Evolutionary conservation across 2,888 invertebrate species (phyloP), one percentile per base, ranked within the genome.

Genomic region (Rosalia funebris): DNA sequence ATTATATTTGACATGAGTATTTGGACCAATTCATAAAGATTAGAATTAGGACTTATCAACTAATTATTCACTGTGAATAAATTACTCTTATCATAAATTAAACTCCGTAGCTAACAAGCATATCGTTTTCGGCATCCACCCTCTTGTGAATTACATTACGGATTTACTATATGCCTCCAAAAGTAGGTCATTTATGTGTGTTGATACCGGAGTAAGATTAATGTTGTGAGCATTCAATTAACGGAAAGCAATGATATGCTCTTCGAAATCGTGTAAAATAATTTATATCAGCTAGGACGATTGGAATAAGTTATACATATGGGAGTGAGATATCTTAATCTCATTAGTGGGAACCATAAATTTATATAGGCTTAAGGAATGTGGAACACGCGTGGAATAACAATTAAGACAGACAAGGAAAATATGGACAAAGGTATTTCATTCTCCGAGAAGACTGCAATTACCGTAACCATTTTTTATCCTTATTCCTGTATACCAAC

Each of bases 351-450:
- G 7, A 25, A 44, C 19, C 19, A 44, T 44, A 44, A 44, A 44
- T 44, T 25, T 44, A 44, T 44, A 44, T 12, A 4, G 11, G 17
- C n/a, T 9, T 25, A 25, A 19, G 44, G 25, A 25, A 44, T 25
- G 44, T 44, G 44, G 44, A 5, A 44, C 44, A 44, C n/a, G 25
- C 44, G 25, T 44, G 25, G 44, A 44, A 44, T 44, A 44, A 44
- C 14, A 44, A 44, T 44, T 12, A 12, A 11, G 7, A 12, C n/a
- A 19, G n/a, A 7, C 17, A 25, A 44, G 19, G 39, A 44, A 12
- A 44, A 44, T 44, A 44, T 44, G 19, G 20, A 12, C 25, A 44
- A 12, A 20, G 12, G 7, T 10, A 44, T 25, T 25, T 19, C 3
- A 2, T 15, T 16, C 25, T 25, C 4, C 7, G 25, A n/a, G n/a